Evolutionary conservation across 1,140 invertebrate species (phyloP).

Genomic region (Meloidogyne exigua): DNA sequence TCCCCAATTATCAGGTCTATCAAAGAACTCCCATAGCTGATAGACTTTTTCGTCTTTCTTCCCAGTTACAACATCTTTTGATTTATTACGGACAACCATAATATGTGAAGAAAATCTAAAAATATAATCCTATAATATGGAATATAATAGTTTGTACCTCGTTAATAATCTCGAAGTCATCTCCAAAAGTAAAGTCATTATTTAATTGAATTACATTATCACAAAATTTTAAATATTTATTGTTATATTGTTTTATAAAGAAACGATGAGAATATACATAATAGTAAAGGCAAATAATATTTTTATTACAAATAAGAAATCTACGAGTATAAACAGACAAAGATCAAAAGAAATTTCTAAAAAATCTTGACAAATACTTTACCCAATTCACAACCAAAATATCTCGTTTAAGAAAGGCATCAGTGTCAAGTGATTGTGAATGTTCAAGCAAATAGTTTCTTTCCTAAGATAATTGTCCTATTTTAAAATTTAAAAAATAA

Average conservation of each 20-base stretch:
- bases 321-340: neutral
- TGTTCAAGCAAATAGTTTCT: conserved; percentile 13
- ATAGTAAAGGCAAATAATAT: no score
- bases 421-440: neutral
- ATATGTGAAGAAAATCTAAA: neutral
- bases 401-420: conserved; percentile 4
- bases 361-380: neutral
- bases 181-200: neutral
- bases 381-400: neutral
- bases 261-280: no score
- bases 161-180: neutral
- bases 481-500: neutral
- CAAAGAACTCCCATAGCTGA: conserved; percentile 37
- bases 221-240: no score
- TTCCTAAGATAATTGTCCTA: neutral
- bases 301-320: neutral
- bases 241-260: no score
- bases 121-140: neutral
- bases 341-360: conserved; percentile 1
- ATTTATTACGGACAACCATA: neutral
- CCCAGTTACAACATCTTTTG: conserved; percentile 3
- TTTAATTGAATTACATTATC: neutral
- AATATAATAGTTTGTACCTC: neutral
- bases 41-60: conserved; percentile 13
- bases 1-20: conserved; percentile 21